A percentile compares a stretch with the other conserved stretches of the same genome.
These are phyloP conservation scores for Cichladusa arquata DNA, from an alignment of 2,113 vertebrate species.

Conservation along the genomic window DNA sequence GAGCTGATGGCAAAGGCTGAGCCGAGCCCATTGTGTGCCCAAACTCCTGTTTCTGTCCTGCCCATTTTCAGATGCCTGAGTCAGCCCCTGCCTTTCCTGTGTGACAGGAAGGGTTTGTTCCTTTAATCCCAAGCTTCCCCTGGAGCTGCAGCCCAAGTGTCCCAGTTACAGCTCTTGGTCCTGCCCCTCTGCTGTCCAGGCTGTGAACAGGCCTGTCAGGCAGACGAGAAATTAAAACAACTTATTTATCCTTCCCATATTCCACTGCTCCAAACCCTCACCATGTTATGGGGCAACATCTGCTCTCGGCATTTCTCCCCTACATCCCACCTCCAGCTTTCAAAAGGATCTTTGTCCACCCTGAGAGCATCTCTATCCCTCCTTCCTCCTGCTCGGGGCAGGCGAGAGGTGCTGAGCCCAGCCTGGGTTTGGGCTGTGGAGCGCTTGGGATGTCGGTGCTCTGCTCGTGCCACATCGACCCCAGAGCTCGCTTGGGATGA, in stretches of 20 bases:
- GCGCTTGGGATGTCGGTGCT: accelerated
- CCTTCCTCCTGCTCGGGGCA: background rate
- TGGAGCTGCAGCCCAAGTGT: background rate
- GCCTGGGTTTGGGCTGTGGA: background rate
- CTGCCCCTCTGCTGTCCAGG: accelerated
- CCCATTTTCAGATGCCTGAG: background rate
- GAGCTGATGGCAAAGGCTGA: background rate
- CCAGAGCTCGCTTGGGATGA: accelerated
- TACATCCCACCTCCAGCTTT: background rate
- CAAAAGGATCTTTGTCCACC: background rate
- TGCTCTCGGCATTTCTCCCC: accelerated
- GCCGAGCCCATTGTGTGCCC: background rate
- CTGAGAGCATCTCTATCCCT: background rate
- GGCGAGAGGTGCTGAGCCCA: background rate
- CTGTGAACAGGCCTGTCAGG: background rate
- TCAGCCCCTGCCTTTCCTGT: background rate
- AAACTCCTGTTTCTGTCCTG: background rate
- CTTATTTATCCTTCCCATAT: background rate
- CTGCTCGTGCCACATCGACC: accelerated
- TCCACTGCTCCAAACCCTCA: background rate
- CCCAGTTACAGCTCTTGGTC: background rate
- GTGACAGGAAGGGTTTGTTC: background rate
- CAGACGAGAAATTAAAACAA: background rate
- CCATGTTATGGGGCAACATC: background rate
- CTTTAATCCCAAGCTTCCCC: background rate